Conservation (phyloP, 2,797 vertebrate genomes). For the Potorous gilbertii region DNA sequence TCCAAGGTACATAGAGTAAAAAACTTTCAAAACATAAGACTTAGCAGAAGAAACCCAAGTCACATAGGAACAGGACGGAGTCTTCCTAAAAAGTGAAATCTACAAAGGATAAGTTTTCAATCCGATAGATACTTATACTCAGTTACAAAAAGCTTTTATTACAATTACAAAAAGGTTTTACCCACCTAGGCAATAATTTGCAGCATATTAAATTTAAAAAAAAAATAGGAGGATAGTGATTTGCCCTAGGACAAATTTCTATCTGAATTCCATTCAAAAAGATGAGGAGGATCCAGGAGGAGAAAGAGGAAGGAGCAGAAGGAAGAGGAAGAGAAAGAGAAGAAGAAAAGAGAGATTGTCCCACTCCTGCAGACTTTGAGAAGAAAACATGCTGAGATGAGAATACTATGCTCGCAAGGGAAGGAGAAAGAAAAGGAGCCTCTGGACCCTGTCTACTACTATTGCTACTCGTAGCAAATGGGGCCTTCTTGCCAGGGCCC, state of each 20-base stretch:
- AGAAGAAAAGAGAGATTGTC: background rate
- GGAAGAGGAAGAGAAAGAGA: too few relatives aligned
- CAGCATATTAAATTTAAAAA: background rate
- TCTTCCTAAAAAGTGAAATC: background rate
- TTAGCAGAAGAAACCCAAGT: background rate
- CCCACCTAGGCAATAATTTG: background rate
- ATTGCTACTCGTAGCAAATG: too few relatives aligned
- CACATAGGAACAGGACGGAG: background rate
- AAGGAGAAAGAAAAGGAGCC: slow-evolving; percentile 7
- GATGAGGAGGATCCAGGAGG: background rate
- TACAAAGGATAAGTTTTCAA: background rate
- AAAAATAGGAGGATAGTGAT: background rate
- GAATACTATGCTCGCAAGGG: too few relatives aligned
- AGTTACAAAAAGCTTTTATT: background rate
- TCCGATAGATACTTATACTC: background rate
- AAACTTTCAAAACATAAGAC: background rate
- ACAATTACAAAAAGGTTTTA: background rate
- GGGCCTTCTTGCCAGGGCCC: background rate
- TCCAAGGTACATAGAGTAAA: background rate
- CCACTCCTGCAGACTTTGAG: background rate
- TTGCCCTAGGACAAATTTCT: background rate
- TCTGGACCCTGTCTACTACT: background rate
- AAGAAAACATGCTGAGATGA: background rate
- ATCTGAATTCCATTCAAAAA: background rate
- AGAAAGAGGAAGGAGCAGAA: background rate